phyloP scores from a whole-genome alignment of 92 coral and sea anemone genomes.

The Zoanthus gigantus region DNA sequence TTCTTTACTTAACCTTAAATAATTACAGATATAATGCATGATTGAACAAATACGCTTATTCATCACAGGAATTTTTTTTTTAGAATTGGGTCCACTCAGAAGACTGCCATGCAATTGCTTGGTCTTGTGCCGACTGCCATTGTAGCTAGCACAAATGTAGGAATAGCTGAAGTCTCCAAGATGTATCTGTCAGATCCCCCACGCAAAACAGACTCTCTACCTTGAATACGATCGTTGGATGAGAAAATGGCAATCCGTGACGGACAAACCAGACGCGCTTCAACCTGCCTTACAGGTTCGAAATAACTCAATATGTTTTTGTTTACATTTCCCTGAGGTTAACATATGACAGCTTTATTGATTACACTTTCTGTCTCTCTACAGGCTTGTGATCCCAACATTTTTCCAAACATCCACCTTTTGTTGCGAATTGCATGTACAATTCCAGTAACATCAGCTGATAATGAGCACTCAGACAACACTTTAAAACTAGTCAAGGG shows the following conservation, averaged over 20 bases:
- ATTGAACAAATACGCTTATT: no score
- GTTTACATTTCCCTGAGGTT: not conserved
- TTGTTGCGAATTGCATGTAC: slow-evolving; percentile 54
- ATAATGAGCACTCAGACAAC: slow-evolving; percentile 54
- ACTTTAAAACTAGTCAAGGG: slow-evolving; percentile 40
- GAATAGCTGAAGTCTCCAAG: slow-evolving; percentile 22
- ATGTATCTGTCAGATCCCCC: slow-evolving; percentile 24
- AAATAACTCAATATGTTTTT: not conserved
- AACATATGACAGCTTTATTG: not conserved
- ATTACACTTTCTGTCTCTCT: slow-evolving; percentile 1
- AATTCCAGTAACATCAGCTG: slow-evolving; percentile 49
- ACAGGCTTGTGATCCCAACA: slow-evolving; percentile 54
- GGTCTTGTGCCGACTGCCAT: slow-evolving; percentile 42
- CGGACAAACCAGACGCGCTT: slow-evolving; percentile 52
- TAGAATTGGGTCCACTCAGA: no score
- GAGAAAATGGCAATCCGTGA: slow-evolving; percentile 43
- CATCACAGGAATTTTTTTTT: no score
- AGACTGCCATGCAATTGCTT: slow-evolving; percentile 51
- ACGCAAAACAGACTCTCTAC: slow-evolving; percentile 22
- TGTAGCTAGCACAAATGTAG: not conserved
- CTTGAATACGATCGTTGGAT: slow-evolving; percentile 28
- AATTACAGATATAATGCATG: no score
- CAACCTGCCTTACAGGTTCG: slow-evolving; percentile 46
- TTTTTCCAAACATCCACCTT: slow-evolving; percentile 44
- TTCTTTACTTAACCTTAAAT: no score